Evolutionary conservation across 1,140 invertebrate species (phyloP).

Genomic region (Heliconius eleuchia): DNA sequence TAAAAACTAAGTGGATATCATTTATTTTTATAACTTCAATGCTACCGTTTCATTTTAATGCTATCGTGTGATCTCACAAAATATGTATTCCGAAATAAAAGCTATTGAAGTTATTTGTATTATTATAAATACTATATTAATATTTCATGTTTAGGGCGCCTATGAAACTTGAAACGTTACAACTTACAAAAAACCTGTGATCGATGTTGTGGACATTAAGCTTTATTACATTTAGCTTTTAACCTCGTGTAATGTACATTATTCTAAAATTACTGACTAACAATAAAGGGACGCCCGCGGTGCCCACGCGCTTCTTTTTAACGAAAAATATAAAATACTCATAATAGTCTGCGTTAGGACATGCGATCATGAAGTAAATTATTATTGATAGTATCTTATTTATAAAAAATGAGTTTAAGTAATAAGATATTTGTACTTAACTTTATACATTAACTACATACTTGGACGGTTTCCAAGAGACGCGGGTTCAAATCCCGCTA

Average conservation of each 20-base stretch:
- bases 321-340: no score
- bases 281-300: constrained; percentile 52
- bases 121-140: background rate
- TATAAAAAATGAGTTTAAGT: no score
- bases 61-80: constrained; percentile 32
- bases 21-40: constrained; percentile 35
- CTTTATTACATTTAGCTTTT: constrained; percentile 41
- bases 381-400: no score
- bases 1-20: constrained; percentile 35
- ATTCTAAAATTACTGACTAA: constrained; percentile 62
- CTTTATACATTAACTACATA: no score
- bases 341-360: no score
- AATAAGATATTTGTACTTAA: no score
- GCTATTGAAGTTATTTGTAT: constrained; percentile 21
- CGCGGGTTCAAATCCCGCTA: no score
- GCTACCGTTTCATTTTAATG: constrained; percentile 37
- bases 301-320: no score
- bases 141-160: background rate
- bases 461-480: no score
- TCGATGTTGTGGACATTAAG: constrained; percentile 58
- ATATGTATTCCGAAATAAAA: constrained; percentile 21
- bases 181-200: constrained; percentile 68
- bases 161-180: constrained; percentile 31
- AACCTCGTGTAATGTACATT: constrained; percentile 30
- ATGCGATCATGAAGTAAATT: no score